phyloP scores from a whole-genome alignment of 2,888 invertebrate species.

The Caprella mutica region DNA sequence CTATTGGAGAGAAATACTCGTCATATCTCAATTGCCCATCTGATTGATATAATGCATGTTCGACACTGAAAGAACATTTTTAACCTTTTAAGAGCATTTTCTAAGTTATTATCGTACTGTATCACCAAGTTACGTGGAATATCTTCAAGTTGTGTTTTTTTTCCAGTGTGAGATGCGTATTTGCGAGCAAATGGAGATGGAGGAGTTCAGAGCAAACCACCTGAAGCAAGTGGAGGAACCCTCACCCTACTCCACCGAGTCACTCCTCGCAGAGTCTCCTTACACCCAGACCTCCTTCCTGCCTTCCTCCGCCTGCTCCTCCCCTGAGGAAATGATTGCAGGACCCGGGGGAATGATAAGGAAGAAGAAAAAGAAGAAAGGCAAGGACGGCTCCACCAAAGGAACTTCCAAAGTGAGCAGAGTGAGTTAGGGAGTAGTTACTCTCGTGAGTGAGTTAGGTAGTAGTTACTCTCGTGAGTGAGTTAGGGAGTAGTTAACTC shows the following conservation, averaged over 20 bases:
- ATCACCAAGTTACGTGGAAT: no score
- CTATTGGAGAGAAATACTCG: no score
- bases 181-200: constrained; percentile 29
- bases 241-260: constrained; percentile 17
- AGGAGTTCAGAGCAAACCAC: constrained; percentile 28
- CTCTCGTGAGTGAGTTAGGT: no score
- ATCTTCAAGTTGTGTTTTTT: neutral
- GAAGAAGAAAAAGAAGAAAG: constrained; percentile 12
- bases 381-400: constrained; percentile 12
- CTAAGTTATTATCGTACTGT: no score
- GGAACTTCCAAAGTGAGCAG: no score
- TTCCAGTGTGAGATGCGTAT: constrained; percentile 29
- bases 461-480: no score
- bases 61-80: no score
- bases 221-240: constrained; percentile 24
- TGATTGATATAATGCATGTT: no score
- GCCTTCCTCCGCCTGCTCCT: constrained; percentile 12
- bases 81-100: no score
- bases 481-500: no score
- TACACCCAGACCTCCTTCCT: constrained; percentile 17
- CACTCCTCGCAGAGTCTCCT: constrained; percentile 9
- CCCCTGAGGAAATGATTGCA: constrained; percentile 21
- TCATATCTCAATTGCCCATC: no score
- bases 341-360: constrained; percentile 18
- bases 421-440: no score